Evolutionary conservation across 2,888 invertebrate genomes (phyloP).

Genomic region (Pseudococcus viburni): DNA sequence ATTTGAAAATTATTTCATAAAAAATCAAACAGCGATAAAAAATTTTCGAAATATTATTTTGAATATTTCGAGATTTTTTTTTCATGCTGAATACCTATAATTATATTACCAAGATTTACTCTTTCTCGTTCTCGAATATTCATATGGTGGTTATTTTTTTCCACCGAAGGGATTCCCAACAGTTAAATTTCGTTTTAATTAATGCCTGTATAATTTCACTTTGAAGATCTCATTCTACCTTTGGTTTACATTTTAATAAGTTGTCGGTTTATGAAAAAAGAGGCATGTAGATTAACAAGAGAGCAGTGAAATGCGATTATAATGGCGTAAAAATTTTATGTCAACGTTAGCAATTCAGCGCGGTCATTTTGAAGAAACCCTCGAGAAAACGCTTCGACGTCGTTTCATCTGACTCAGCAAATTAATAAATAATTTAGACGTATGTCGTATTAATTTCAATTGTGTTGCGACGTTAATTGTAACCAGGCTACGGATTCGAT

Average conservation of each 20-base stretch:
- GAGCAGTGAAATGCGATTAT: neutral
- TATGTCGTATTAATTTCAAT: neutral
- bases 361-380: constrained; percentile 8
- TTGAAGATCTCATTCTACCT: neutral
- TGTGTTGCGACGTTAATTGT: neutral
- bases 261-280: neutral
- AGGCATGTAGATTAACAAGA: neutral
- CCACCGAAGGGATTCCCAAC: neutral
- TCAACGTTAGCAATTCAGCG: neutral
- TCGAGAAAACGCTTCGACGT: neutral
- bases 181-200: constrained; percentile 8
- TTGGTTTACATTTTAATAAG: neutral
- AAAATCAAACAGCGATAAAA: too few relatives aligned
- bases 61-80: too few relatives aligned
- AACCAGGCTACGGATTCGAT: neutral
- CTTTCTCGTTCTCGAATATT: neutral
- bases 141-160: neutral
- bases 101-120: neutral
- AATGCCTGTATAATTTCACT: neutral
- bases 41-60: too few relatives aligned
- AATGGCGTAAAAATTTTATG: constrained; percentile 4
- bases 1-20: too few relatives aligned
- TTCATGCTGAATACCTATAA: neutral
- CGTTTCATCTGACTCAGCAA: neutral
- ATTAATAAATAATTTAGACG: constrained; percentile 19